Percentiles rank a stretch among this genome's conserved stretches.
These are phyloP conservation scores for Hermaeophaga mercurialis DNA, from an alignment of 2,888 invertebrate species.

Conservation along the genomic window DNA sequence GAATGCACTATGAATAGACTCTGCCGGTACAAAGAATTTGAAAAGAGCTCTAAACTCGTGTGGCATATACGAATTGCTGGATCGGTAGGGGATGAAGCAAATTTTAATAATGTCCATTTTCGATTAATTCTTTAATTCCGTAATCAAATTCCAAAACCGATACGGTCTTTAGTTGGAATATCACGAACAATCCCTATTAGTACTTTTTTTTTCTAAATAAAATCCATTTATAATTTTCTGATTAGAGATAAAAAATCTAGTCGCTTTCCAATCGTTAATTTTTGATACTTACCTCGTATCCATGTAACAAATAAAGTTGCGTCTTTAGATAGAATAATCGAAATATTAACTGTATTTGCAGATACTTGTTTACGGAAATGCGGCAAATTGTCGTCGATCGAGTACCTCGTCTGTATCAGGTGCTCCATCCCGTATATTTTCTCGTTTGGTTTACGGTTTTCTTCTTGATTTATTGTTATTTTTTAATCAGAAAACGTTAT, in stretches of 20 bases:
- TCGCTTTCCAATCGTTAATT: too few species aligned
- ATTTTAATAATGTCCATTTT: too few species aligned
- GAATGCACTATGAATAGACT: conserved; percentile 1
- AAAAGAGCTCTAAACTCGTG: not conserved
- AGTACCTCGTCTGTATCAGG: conserved; percentile 1
- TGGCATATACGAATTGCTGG: not conserved
- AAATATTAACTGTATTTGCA: not conserved
- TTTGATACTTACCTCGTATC: too few species aligned
- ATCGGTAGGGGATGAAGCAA: too few species aligned
- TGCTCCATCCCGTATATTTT: conserved; percentile 4
- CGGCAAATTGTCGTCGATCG: conserved; percentile 3
- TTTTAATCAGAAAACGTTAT: conserved; percentile 7
- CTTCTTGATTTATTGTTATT: conserved; percentile 4
- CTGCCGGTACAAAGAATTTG: conserved; percentile 1
- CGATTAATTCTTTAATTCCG: too few species aligned
- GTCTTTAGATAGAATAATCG: not conserved
- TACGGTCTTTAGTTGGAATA: too few species aligned
- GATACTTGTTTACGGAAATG: conserved; percentile 2
- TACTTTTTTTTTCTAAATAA: too few species aligned
- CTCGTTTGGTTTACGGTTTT: conserved; percentile 10
- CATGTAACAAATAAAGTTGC: too few species aligned
- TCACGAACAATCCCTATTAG: too few species aligned
- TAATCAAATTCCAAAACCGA: too few species aligned
- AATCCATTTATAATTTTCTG: too few species aligned
- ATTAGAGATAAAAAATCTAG: too few species aligned